Evolutionary conservation across 2,113 vertebrate species (phyloP), one percentile per base, ranked within the genome.

Genomic region (Atrichornis clamosus): DNA sequence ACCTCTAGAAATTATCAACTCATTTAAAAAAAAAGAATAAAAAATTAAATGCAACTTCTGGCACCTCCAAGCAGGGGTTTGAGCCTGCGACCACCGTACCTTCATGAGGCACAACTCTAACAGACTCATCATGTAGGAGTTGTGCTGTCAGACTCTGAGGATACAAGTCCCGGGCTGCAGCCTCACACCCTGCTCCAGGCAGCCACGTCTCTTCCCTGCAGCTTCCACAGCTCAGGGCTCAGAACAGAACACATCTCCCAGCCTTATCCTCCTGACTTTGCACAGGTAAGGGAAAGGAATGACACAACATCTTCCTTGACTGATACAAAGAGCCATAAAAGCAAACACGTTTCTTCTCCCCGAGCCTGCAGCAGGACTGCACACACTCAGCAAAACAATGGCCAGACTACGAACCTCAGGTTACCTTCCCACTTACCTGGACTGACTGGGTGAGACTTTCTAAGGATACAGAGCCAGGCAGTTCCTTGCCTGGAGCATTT

Each of bases 51-150:
- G 9, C 14, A 19, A 12, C 21, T 80, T 42, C 35, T 91, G 49
- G 37, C n/a, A 56, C 14, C 33, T n/a, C 59, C 33, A 20, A 56
- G 22, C 24, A 75, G n/a, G 16, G 28, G 16, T 32, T n/a, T 75
- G 44, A 70, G 32, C 24, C 65, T 60, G 28, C 27, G 73, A 10
- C 17, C 30, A 7, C 47, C 8, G 7, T 32, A 68, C 13, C 26
- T 73, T 32, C 16, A 4, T 4, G 37, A 63, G 2, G 11, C 52
- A n/a, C 28, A 53, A 37, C 55, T 81, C 42, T 15, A 33, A 13
- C 41, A 49, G 26, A 14, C 11, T 26, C 2, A 0, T 30, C 33
- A 22, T 0, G 3, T 1, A 65, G 50, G 55, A 62, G 27, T 0
- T 64, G 17, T 6, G 30, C 7, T 7, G 0, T 24, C n/a, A 8